phyloP scores from a whole-genome alignment of 2,113 vertebrate species.

The Grallaria varia region DNA sequence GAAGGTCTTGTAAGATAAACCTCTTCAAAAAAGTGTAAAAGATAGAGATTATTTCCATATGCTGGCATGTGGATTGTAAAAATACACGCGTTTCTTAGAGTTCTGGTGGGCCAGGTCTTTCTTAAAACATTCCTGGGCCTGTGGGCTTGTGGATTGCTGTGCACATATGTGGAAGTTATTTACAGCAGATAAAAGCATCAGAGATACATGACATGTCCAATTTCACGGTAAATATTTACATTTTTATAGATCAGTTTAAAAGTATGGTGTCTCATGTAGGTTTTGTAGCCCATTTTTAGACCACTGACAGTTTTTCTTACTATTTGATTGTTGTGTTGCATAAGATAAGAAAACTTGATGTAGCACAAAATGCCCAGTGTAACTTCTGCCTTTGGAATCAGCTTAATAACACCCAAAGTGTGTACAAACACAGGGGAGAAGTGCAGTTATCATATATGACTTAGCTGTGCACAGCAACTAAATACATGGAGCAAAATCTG shows the following conservation, averaged over 20 bases:
- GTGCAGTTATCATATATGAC: background rate
- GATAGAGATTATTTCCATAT: conserved; percentile 66
- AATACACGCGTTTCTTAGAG: conserved; percentile 16
- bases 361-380: conserved; percentile 40
- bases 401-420: background rate
- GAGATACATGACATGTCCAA: conserved; percentile 18
- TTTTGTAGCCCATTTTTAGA: conserved; percentile 56
- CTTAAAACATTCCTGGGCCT: conserved; percentile 34
- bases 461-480: background rate
- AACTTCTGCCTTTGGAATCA: conserved; percentile 30
- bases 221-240: conserved; percentile 45
- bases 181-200: conserved; percentile 22
- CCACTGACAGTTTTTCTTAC: conserved; percentile 54
- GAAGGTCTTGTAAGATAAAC: conserved; percentile 64
- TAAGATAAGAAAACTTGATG: background rate
- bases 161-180: conserved; percentile 14
- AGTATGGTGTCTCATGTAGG: conserved; percentile 52
- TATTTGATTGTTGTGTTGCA: conserved; percentile 35
- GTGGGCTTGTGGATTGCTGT: conserved; percentile 39
- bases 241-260: conserved; percentile 56
- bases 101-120: conserved; percentile 24
- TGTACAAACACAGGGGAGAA: background rate
- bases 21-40: conserved; percentile 60
- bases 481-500: background rate
- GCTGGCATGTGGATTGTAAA: conserved; percentile 74